Evolutionary conservation across 2,113 vertebrate genomes (phyloP).

Genomic region (Chaetodon auriga): DNA sequence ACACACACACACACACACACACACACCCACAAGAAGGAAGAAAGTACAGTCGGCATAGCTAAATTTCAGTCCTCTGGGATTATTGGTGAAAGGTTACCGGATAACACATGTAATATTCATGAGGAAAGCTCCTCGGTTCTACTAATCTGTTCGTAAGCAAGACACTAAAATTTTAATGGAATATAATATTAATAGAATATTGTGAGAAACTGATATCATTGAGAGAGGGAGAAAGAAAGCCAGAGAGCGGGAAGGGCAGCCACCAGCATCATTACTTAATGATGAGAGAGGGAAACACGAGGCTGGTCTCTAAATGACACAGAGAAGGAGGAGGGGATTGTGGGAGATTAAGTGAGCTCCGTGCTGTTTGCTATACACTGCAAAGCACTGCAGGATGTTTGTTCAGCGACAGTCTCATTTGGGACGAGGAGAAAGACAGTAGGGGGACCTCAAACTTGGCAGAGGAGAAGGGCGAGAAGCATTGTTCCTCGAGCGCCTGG

Average conservation of each 20-base stretch:
- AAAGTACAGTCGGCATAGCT: neutral
- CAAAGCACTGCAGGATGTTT: conserved; percentile 76
- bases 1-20: neutral
- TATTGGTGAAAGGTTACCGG: conserved; percentile 40
- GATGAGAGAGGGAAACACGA: conserved; percentile 75
- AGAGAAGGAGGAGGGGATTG: conserved; percentile 77
- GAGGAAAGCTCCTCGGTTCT: conserved; percentile 32
- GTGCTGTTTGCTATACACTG: conserved; percentile 69
- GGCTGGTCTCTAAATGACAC: conserved; percentile 75
- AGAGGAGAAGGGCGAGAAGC: conserved; percentile 31
- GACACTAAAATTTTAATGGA: conserved; percentile 56
- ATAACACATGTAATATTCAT: conserved; percentile 59
- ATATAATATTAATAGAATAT: conserved; percentile 49
- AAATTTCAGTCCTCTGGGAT: conserved; percentile 34
- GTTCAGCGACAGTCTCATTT: conserved; percentile 69
- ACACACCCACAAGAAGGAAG: neutral
- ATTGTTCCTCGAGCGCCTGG: conserved; percentile 44
- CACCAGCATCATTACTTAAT: conserved; percentile 70
- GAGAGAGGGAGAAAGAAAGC: conserved; percentile 25
- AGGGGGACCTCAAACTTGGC: conserved; percentile 63
- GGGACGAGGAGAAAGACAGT: conserved; percentile 60
- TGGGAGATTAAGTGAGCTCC: conserved; percentile 80
- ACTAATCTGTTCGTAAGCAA: conserved; percentile 43
- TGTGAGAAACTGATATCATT: conserved; percentile 50
- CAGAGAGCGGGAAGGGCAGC: conserved; percentile 42